Evolutionary conservation across 2,797 vertebrate species (phyloP).

Genomic region (Hydrocynus forskahlii): DNA sequence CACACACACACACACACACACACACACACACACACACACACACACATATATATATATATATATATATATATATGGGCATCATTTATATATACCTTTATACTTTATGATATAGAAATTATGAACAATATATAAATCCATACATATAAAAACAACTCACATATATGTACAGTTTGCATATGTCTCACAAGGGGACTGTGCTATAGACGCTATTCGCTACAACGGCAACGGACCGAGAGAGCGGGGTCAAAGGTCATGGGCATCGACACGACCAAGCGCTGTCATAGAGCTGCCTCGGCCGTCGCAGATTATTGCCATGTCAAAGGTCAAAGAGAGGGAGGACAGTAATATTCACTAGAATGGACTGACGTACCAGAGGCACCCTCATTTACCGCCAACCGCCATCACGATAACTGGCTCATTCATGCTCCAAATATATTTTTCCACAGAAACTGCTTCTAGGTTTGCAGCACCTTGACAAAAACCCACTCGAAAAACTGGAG

Average conservation of each 20-base stretch:
- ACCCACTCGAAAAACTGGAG: not conserved
- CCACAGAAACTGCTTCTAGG: not conserved
- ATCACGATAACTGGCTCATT: not conserved
- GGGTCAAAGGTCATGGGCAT: slow-evolving; percentile 46
- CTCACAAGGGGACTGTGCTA: slow-evolving; percentile 37
- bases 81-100: slow-evolving; percentile 43
- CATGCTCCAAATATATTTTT: not conserved
- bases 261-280: slow-evolving; percentile 23
- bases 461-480: not conserved
- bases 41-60: too few relatives aligned
- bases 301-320: slow-evolving; percentile 60
- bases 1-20: not conserved
- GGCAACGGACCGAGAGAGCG: slow-evolving; percentile 47
- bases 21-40: not conserved
- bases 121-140: slow-evolving; percentile 66
- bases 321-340: slow-evolving; percentile 46
- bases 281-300: slow-evolving; percentile 49
- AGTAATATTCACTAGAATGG: slow-evolving; percentile 50
- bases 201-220: slow-evolving; percentile 34
- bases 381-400: not conserved
- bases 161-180: slow-evolving; percentile 58
- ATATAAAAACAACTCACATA: slow-evolving; percentile 50
- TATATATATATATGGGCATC: too few relatives aligned
- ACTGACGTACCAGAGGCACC: slow-evolving; percentile 39
- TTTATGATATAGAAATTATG: slow-evolving; percentile 59